Evolutionary conservation across 2,113 vertebrate genomes (phyloP).

Genomic region (Saccopteryx bilineata): DNA sequence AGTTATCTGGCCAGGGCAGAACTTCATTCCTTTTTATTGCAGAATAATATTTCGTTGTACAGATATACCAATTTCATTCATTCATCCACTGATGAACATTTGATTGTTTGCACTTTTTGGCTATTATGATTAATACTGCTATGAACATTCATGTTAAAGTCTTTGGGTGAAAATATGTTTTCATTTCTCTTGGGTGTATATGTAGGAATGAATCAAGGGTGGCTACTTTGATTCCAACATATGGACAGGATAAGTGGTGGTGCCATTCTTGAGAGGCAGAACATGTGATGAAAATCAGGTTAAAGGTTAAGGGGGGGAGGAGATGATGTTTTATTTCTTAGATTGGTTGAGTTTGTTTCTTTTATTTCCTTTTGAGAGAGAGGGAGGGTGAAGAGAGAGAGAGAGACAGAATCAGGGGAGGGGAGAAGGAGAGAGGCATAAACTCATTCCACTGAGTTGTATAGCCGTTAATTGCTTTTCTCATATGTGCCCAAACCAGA

Average conservation of each 20-base stretch:
- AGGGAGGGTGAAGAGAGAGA: no score
- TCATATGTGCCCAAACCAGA: no score
- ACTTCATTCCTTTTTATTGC: slow-evolving; percentile 18
- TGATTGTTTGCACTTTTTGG: not conserved
- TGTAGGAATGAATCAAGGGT: not conserved
- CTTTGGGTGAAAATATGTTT: not conserved
- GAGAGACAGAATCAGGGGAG: no score
- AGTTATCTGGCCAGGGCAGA: not conserved
- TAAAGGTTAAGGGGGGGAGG: not conserved
- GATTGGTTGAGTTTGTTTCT: slow-evolving; percentile 5
- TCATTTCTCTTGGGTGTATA: not conserved
- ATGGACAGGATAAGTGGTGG: not conserved
- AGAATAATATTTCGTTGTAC: not conserved
- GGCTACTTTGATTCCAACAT: not conserved
- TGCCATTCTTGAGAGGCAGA: not conserved
- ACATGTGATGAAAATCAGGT: not conserved
- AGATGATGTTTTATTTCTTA: not conserved
- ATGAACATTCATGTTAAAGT: not conserved
- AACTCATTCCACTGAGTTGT: no score
- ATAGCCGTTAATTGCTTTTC: no score
- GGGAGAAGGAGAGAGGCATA: no score
- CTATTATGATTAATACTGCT: not conserved
- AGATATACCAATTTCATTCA: not conserved
- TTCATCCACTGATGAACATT: not conserved
- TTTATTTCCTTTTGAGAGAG: not conserved